These are phyloP conservation scores for Myoxocephalus aenaeus DNA, from an alignment of 2,797 vertebrate genomes.

Conservation along the genomic window DNA sequence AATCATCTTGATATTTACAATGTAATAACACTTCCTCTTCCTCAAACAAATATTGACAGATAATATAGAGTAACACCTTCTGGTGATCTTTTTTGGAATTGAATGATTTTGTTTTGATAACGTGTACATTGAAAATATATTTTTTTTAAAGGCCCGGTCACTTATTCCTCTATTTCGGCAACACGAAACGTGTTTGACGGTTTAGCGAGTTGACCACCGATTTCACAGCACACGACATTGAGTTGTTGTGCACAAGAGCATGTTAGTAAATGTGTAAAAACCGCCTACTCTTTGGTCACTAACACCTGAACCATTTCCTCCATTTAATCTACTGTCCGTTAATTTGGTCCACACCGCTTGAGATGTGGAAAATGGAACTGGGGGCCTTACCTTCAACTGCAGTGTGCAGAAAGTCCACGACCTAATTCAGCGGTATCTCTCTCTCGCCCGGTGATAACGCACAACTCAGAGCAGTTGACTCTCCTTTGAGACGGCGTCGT, in stretches of 20 bases:
- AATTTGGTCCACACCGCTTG: not conserved
- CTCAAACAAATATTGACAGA: conserved; percentile 25
- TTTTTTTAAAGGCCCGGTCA: not conserved
- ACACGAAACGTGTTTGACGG: not conserved
- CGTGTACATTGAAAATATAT: no score
- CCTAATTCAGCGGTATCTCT: not conserved
- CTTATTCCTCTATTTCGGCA: not conserved
- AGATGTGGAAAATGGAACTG: not conserved
- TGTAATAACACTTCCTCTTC: conserved; percentile 54
- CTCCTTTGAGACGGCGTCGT: conserved; percentile 31
- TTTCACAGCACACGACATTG: not conserved
- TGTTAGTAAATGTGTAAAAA: not conserved
- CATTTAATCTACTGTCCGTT: not conserved
- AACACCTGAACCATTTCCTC: conserved; percentile 20
- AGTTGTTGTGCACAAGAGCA: not conserved
- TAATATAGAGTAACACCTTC: not conserved
- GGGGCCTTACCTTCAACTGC: conserved; percentile 65
- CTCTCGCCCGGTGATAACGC: not conserved
- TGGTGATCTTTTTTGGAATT: not conserved
- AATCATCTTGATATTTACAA: conserved; percentile 6
- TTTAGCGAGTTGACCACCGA: not conserved
- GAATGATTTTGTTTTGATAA: not conserved
- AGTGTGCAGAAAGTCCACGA: not conserved
- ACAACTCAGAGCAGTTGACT: conserved; percentile 11
- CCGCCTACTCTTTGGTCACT: not conserved